Base-by-base conservation (phyloP, 2,113 vertebrate genomes). In the Halcyon malimbica region DNA sequence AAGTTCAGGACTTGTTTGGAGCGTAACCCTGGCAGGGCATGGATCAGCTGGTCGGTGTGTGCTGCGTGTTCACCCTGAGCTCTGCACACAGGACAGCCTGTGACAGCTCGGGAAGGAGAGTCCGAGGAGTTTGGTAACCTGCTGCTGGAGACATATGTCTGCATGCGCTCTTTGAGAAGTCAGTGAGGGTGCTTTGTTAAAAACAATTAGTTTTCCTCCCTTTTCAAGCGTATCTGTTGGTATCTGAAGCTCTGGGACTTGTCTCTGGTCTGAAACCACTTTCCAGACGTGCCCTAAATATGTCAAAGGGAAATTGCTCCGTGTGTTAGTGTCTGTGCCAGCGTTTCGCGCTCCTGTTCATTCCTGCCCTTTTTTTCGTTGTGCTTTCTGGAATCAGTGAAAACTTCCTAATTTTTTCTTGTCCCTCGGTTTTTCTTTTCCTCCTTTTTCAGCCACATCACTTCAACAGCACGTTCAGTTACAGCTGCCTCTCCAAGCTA, bases 41-140 rank as follows among this genome's bases (percentile, higher is more conserved):
- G 39, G 81, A 0, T 2, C 3, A 26, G 53, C 35, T 10, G 89
- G 33, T 50, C 16, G 6, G 39, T 2, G 39, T 2, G 3, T 1
- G 6, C 20, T 16, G 59, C 1, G 0, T 1, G 15, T 11, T 25
- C 24, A 0, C 16, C 0, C 56, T 0, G 0, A 39, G 71, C 56
- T 62, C 57, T 17, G 73, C 5, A 2, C 24, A 0, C 8, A 3
- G 10, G 60, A 11, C 7, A 3, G 23, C 5, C 12, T 7, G 51
- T 3, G 62, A 10, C 7, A 2, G 39, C 5, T 0, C 25, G 69
- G 69, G 46, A 5, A 28, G 51, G 26, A 24, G 42, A 15, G 15
- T 37, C 54, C 48, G 48, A 48, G n/a, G 10, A 9, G 21, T 2
- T 19, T 1, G 3, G 13, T 15, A 48, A 12, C 35, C 35, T 33